Base-by-base conservation (phyloP, 2,888 invertebrate genomes). In the Thereva unica region DNA sequence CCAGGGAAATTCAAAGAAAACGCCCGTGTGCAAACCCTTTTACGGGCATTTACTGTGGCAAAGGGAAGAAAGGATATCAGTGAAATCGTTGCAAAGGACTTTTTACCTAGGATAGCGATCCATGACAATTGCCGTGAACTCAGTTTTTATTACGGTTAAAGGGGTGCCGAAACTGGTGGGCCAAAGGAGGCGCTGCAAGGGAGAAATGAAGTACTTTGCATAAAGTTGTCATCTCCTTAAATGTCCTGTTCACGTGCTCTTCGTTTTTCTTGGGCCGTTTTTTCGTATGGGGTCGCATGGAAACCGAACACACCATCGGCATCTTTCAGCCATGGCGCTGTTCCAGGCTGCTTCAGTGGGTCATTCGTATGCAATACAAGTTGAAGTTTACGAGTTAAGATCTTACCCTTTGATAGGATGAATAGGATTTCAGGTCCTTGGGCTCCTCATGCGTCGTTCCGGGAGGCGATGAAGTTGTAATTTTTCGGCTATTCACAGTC, bases 141-240 rank as follows among this genome's bases (percentile, higher is more conserved):
- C 57, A 59, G 57, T 59, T 59, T 59, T 63, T 63, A 63, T 63
- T 12, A 52, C 41, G 63, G 63, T 63, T 41, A 52, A 63, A 63
- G 42, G 50, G 47, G 57, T 59, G 45, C 23, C 23, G 23, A 23
- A 23, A 23, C 23, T 23, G 23, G 23, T 23, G 23, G 23, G 10
- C 38, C 57, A 59, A 45, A 23, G 47, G 47, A 9, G 37, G 57
- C n/a, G 35, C 10, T 52, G 23, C 5, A 34, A 37, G 42, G 42
- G 63, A 63, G 50, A 63, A 50, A 63, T 50, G 50, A 59, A 41
- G 35, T 41, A 52, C 42, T 63, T 63, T 63, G 50, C 63, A 63
- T 63, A 63, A 63, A 63, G 41, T 63, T 63, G 38, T 49, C 63
- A 50, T 63, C 63, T 63, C 50, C 52, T 63, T 63, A 52, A 63